Evolutionary conservation across 2,113 vertebrate genomes (phyloP).

Genomic region (Ophthalmolycus amberensis): DNA sequence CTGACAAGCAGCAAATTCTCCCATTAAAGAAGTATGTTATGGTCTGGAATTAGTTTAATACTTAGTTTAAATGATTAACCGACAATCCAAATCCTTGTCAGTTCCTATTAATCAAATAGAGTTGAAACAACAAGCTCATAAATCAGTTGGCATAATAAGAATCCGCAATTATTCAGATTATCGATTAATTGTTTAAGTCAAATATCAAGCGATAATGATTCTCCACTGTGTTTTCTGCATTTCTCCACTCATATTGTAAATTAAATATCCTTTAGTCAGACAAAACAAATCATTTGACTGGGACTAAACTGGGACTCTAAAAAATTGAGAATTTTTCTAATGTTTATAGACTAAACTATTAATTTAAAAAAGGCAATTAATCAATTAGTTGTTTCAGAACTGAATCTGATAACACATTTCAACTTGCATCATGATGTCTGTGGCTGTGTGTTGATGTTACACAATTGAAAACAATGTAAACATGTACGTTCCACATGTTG

Average conservation of each 20-base stretch:
- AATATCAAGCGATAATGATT: neutral
- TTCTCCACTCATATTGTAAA: neutral
- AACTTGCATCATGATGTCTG: neutral
- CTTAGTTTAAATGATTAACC: neutral
- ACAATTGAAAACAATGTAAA: no score
- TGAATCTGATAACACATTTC: neutral
- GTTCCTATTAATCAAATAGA: neutral
- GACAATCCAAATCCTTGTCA: neutral
- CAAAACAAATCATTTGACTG: neutral
- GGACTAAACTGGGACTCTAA: neutral
- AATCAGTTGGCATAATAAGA: neutral
- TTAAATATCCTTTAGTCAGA: neutral
- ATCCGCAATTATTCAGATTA: neutral
- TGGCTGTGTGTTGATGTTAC: neutral
- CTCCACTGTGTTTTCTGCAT: neutral
- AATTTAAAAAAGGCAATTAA: neutral
- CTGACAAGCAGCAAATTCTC: neutral
- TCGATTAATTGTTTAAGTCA: neutral
- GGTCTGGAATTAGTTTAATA: neutral
- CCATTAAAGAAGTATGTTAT: neutral
- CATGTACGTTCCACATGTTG: neutral
- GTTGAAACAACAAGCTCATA: neutral
- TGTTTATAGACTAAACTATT: neutral
- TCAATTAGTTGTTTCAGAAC: neutral
- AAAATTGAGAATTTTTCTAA: no score